Percentiles rank a stretch among this genome's conserved stretches.
Evolutionary conservation across 2,888 invertebrate genomes (phyloP).

Genomic region (Pseudococcus longispinus): DNA sequence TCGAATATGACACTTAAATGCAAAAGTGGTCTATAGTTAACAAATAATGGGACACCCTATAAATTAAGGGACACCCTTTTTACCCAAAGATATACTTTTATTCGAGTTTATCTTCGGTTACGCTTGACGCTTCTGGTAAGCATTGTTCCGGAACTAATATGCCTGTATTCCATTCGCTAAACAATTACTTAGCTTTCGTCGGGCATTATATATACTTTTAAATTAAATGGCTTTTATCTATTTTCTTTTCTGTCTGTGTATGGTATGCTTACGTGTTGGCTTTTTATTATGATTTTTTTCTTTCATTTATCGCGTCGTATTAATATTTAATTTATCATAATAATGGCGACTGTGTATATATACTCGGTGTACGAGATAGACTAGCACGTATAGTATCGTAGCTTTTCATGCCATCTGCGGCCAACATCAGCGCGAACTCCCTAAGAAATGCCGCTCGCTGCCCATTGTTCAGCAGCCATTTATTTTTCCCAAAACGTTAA

Average conservation of each 20-base stretch:
- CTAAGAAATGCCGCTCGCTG: neutral
- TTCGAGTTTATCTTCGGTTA: conserved; percentile 57
- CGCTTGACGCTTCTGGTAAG: conserved; percentile 56
- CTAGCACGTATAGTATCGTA: neutral
- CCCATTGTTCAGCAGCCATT: conserved; percentile 30
- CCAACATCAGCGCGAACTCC: too few relatives aligned
- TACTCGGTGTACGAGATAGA: neutral
- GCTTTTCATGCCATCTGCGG: conserved; percentile 17
- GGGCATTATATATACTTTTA: conserved; percentile 56
- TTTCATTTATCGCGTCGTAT: conserved; percentile 53
- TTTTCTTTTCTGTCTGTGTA: conserved; percentile 44
- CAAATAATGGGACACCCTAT: conserved; percentile 54
- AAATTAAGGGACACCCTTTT: conserved; percentile 55
- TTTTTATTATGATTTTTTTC: conserved; percentile 48
- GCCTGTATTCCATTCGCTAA: conserved; percentile 56
- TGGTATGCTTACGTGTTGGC: conserved; percentile 34
- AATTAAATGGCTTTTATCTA: conserved; percentile 57
- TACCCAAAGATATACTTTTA: conserved; percentile 53
- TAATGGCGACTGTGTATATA: conserved; percentile 48
- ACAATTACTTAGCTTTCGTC: conserved; percentile 57
- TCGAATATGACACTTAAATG: conserved; percentile 56
- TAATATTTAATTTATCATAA: conserved; percentile 57
- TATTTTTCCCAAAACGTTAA: conserved; percentile 22
- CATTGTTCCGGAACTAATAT: conserved; percentile 56
- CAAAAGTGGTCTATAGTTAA: conserved; percentile 55